Evolutionary conservation across 2,113 vertebrate species (phyloP), one percentile per base, ranked within the genome.

Genomic region (Oenanthe oenanthe): DNA sequence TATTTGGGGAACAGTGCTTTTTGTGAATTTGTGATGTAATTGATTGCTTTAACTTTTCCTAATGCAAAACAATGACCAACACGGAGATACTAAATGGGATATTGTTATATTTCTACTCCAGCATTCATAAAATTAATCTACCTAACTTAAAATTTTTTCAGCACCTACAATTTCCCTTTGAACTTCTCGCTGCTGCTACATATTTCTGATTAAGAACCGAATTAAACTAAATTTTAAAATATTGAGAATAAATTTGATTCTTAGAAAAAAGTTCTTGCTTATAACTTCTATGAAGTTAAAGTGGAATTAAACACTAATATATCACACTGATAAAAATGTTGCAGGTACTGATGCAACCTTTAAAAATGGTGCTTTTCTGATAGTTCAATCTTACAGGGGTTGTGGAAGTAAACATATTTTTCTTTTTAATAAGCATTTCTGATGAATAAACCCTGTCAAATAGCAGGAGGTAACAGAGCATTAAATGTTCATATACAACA

Each of bases 341-440:
- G 17, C 17, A 66, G 25, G 10, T 63, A 67, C 54, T 48, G 26
- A 85, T 17, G 7, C 6, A 77, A 85, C 50, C 11, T 45, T 81
- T 88, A 70, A 76, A 96, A 95, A 90, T 56, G 1, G 17, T 87
- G 19, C 5, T 60, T 80, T 88, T 73, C 72, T 84, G 54, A 62
- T 43, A 92, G 36, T 60, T 92, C n/a, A 81, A 6, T 76, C 82
- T 85, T 84, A 73, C 32, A 86, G 12, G 5, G 34, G 70, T 34
- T 82, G 29, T 75, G 51, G 34, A 65, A 70, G 58, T 60, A 87
- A 94, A 91, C 43, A 75, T 28, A 77, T 84, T 84, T 93, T 85
- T 96, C 26, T 91, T 96, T 91, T 66, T 89, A 95, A 96, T 92
- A 93, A 94, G 85, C n/a, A 89, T 87, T 93, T 95, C 34, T 91